Evolutionary conservation across 2,888 invertebrate species (phyloP).

Genomic region (Coelopa pilipes): DNA sequence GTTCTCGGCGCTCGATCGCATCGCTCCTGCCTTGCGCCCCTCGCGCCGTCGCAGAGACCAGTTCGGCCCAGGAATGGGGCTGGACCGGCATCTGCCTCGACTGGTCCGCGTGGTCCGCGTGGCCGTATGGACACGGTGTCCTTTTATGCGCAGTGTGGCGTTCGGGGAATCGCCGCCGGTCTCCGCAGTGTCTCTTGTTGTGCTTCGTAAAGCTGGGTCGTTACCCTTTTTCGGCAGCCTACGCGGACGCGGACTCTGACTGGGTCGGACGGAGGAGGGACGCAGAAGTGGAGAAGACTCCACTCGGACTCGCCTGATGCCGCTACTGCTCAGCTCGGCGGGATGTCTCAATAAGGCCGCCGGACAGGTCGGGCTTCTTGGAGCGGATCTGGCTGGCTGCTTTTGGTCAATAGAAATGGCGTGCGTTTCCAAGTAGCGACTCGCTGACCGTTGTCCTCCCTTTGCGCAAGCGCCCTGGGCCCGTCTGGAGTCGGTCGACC

Average conservation of each 20-base stretch:
- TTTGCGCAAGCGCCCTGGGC: too few relatives aligned
- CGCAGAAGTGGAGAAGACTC: not conserved
- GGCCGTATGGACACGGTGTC: not conserved
- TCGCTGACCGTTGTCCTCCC: too few relatives aligned
- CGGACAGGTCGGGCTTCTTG: not conserved
- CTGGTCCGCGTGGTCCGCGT: constrained; percentile 14
- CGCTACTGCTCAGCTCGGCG: not conserved
- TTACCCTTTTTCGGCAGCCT: constrained; percentile 4
- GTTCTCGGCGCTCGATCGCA: constrained; percentile 23
- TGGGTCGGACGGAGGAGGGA: not conserved
- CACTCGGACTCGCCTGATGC: not conserved
- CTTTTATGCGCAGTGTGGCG: not conserved
- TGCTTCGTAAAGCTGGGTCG: not conserved
- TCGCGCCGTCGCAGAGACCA: not conserved
- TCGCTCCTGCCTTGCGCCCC: not conserved
- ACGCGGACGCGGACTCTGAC: not conserved
- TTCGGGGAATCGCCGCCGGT: not conserved
- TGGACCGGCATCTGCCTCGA: constrained; percentile 19
- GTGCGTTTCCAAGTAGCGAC: too few relatives aligned
- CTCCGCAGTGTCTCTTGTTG: constrained; percentile 24
- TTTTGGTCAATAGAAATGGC: too few relatives aligned
- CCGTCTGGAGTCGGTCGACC: too few relatives aligned
- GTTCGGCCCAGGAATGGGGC: constrained; percentile 24
- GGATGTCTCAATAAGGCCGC: not conserved
- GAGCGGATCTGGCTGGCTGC: too few relatives aligned